A percentile compares a stretch with the other conserved stretches of the same genome.
Evolutionary conservation across 2,888 invertebrate genomes (phyloP).

Genomic region (Seira sanloemensis): DNA sequence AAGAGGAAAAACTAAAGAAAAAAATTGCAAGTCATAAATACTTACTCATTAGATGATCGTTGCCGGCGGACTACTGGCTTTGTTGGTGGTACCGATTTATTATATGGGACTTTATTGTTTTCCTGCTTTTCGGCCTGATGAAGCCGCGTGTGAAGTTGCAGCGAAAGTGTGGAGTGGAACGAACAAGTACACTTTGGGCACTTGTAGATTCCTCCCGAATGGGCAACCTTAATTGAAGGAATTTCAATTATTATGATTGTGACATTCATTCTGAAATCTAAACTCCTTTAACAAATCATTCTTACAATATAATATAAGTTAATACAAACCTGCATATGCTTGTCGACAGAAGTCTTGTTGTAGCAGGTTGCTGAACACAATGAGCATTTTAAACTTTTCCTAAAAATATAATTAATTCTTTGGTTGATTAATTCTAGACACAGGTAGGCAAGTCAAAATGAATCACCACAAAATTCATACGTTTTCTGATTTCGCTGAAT

Average conservation of each 20-base stretch:
- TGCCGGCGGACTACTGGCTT: too few relatives aligned
- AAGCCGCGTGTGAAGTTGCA: too few relatives aligned
- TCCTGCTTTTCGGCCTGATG: too few relatives aligned
- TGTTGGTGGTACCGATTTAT: too few relatives aligned
- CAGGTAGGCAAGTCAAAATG: background rate
- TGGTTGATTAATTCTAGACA: background rate
- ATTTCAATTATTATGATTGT: too few relatives aligned
- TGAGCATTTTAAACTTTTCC: background rate
- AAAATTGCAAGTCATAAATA: too few relatives aligned
- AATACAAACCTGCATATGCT: background rate
- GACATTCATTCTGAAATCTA: too few relatives aligned
- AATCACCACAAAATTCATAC: background rate
- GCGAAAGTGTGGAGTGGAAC: background rate
- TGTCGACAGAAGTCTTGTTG: background rate
- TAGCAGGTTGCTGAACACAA: background rate
- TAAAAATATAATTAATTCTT: background rate
- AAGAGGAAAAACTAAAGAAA: too few relatives aligned
- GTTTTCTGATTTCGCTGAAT: background rate
- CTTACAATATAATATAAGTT: background rate
- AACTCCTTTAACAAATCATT: too few relatives aligned
- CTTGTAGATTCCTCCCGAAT: background rate
- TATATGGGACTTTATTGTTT: too few relatives aligned
- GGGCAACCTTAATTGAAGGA: background rate
- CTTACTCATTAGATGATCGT: too few relatives aligned
- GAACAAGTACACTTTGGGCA: background rate